Conservation (phyloP, 1,140 invertebrate genomes). For the Macrobrachium nipponense region DNA sequence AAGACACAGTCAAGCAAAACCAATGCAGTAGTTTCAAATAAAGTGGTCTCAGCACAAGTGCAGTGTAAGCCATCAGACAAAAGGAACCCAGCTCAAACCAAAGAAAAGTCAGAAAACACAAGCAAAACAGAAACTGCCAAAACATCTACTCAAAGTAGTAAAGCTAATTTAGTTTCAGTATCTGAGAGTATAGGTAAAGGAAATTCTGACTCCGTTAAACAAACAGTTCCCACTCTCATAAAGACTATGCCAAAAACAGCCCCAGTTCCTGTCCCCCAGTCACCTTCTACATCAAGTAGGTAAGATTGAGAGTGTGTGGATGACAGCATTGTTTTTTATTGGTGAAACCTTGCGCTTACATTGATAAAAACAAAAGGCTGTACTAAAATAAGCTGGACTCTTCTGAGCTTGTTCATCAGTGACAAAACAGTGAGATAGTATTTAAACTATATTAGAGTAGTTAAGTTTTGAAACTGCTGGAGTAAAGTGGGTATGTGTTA, state of each 20-base stretch:
- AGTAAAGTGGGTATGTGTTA: background rate
- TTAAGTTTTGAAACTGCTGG: no score
- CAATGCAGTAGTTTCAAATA: background rate
- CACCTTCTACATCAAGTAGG: slow-evolving; percentile 38
- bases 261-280: slow-evolving; percentile 51
- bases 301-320: no score
- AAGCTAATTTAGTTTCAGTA: background rate
- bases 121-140: slow-evolving; percentile 31
- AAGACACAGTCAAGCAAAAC: background rate
- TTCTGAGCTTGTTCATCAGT: no score
- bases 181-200: background rate
- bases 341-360: no score
- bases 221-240: background rate
- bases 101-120: slow-evolving; percentile 14
- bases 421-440: no score
- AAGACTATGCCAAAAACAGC: slow-evolving; percentile 35
- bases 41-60: slow-evolving; percentile 12
- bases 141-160: background rate
- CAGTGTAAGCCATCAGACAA: slow-evolving; percentile 33
- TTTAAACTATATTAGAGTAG: no score
- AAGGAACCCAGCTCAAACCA: slow-evolving; percentile 30
- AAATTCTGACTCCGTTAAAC: background rate
- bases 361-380: no score
- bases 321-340: no score
- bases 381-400: no score